Evolutionary conservation across 2,113 vertebrate genomes (phyloP), one percentile per base, ranked within the genome.

Genomic region (Anthoscopus minutus): DNA sequence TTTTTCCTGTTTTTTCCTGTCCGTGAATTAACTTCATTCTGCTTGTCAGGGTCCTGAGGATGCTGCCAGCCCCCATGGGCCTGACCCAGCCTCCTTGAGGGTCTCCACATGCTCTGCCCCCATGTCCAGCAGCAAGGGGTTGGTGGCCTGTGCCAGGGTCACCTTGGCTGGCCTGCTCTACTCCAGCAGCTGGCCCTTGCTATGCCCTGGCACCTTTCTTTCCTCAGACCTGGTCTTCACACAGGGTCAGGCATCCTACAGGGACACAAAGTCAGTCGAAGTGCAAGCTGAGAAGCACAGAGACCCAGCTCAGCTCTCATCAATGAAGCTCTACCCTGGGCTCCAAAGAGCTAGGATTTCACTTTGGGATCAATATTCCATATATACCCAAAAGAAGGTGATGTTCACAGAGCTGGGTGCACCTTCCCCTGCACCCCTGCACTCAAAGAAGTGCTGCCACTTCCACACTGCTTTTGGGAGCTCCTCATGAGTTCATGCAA

Each of bases 241-340:
- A 56, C 11, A 18, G 13, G 7, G 3, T 37, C 47, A 77, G 17
- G 21, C 8, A 58, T 50, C 35, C 48, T 58, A 4, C 1, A 2
- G 7, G 13, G 22, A 42, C 5, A 4, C 13, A 73, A n/a, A 66
- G 5, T 9, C 7, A 2, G 11, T 1, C 7, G 2, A n/a, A 62
- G 9, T 2, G 9, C 40, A 66, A 33, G 14, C 11, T 0, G 0
- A 48, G 50, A 50, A 48, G 18, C 6, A 3, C 0, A 0, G 4
- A 15, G 56, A 47, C 12, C 8, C 45, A 45, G 31, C 3, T 20
- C 7, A 6, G 19, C 2, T 42, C 25, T 10, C 18, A 15, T 23
- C 5, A 2, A 1, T 0, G 1, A 48, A 38, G 22, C 18, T 82
- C 48, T 42, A 4, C 22, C 8, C 4, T 44, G n/a, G 9, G 1